phyloP scores from a whole-genome alignment of 2,888 invertebrate genomes.

The Calameuta filiformis region DNA sequence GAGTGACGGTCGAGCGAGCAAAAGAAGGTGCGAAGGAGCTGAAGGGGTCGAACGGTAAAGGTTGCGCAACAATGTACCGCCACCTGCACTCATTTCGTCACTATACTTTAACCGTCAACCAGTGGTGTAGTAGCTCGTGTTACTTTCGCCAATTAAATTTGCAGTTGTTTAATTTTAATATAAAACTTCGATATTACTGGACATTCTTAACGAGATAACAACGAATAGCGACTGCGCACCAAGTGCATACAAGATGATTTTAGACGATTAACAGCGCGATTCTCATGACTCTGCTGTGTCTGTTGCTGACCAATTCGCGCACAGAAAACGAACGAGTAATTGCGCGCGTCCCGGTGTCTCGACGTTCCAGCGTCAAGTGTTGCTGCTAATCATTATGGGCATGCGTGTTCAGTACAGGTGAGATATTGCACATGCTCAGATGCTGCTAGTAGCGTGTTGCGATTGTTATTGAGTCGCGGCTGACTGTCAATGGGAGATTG shows the following conservation, averaged over 20 bases:
- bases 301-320: neutral
- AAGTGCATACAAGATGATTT: neutral
- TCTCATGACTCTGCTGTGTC: neutral
- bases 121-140: slow-evolving; percentile 33
- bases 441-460: neutral
- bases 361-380: neutral
- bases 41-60: slow-evolving; percentile 4
- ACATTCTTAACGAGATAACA: neutral
- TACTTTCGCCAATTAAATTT: slow-evolving; percentile 56
- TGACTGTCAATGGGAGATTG: neutral
- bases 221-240: neutral
- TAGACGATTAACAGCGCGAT: neutral
- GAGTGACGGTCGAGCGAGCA: slow-evolving; percentile 15
- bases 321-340: neutral
- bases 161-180: slow-evolving; percentile 45
- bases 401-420: neutral
- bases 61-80: slow-evolving; percentile 51
- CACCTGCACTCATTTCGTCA: slow-evolving; percentile 57
- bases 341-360: neutral
- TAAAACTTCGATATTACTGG: slow-evolving; percentile 30
- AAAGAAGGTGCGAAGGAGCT: slow-evolving; percentile 16
- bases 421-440: neutral
- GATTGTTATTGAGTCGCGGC: neutral
- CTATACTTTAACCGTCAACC: slow-evolving; percentile 38
- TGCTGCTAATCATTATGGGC: neutral